A percentile compares a stretch with the other conserved stretches of the same genome.
Evolutionary conservation across 2,113 vertebrate genomes (phyloP).

Genomic region (Myotis brandtii): DNA sequence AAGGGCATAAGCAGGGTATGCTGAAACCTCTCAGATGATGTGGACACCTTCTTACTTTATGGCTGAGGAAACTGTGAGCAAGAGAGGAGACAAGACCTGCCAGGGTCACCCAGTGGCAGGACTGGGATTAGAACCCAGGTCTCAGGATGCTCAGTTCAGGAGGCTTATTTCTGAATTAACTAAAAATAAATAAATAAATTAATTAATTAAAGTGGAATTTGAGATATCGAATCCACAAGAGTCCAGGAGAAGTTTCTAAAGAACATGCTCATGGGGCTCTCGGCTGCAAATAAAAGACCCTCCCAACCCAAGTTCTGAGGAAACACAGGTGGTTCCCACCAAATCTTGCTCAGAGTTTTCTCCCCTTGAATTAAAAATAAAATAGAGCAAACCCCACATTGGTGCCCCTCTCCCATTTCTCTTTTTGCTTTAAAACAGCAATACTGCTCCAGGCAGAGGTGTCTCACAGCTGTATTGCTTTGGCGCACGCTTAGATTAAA

Average conservation of each 20-base stretch:
- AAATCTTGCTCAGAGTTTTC: neutral
- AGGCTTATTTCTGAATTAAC: slow-evolving; percentile 35
- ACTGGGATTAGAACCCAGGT: neutral
- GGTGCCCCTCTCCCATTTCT: neutral
- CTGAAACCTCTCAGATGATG: neutral
- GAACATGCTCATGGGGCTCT: neutral
- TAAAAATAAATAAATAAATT: neutral
- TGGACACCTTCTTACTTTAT: neutral
- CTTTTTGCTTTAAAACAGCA: slow-evolving; percentile 4
- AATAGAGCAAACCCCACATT: neutral
- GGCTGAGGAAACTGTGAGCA: neutral
- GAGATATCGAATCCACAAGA: neutral
- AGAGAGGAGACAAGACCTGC: neutral
- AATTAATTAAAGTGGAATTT: neutral
- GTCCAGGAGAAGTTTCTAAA: neutral
- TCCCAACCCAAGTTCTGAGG: neutral
- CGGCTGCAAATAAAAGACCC: neutral
- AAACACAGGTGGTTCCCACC: neutral
- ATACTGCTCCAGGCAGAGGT: neutral
- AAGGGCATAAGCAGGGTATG: neutral
- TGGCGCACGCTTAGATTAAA: neutral
- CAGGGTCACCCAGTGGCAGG: neutral
- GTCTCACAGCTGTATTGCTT: neutral
- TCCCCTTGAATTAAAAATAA: neutral
- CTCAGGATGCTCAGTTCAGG: neutral